These are phyloP conservation scores for Dromiciops gliroides DNA, from an alignment of 2,113 vertebrate species.

Conservation along the genomic window DNA sequence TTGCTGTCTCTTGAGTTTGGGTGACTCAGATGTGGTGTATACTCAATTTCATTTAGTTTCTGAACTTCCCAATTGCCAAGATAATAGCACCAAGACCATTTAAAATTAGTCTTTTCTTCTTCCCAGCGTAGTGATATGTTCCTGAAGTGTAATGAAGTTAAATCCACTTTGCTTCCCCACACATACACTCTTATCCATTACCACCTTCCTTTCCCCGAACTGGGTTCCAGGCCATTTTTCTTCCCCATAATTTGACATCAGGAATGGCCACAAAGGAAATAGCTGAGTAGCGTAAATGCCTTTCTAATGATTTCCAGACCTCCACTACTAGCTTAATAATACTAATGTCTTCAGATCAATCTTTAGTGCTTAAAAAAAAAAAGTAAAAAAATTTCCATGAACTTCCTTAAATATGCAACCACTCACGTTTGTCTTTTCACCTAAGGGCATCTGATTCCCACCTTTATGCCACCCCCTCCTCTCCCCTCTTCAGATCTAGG, in stretches of 20 bases:
- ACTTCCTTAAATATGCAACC: conserved; percentile 56
- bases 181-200: conserved; percentile 59
- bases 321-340: conserved; percentile 67
- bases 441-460: not conserved
- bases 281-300: conserved; percentile 72
- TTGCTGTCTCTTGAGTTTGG: conserved; percentile 75
- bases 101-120: conserved; percentile 73
- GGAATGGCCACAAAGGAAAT: conserved; percentile 75
- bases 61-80: conserved; percentile 64
- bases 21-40: conserved; percentile 69
- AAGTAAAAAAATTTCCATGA: conserved; percentile 57
- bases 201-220: conserved; percentile 63
- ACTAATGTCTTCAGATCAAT: conserved; percentile 72
- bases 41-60: conserved; percentile 77
- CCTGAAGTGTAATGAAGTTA: conserved; percentile 71
- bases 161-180: conserved; percentile 77
- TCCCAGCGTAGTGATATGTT: conserved; percentile 57
- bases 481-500: conserved; percentile 9
- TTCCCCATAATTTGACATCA: conserved; percentile 80
- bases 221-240: conserved; percentile 73
- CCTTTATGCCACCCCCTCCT: accelerated
- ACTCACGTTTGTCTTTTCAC: conserved; percentile 70
- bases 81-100: conserved; percentile 70
- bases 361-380: conserved; percentile 20
- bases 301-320: conserved; percentile 79